Evolutionary conservation across 2,113 vertebrate genomes (phyloP).

Genomic region (Brevimyrus niger): DNA sequence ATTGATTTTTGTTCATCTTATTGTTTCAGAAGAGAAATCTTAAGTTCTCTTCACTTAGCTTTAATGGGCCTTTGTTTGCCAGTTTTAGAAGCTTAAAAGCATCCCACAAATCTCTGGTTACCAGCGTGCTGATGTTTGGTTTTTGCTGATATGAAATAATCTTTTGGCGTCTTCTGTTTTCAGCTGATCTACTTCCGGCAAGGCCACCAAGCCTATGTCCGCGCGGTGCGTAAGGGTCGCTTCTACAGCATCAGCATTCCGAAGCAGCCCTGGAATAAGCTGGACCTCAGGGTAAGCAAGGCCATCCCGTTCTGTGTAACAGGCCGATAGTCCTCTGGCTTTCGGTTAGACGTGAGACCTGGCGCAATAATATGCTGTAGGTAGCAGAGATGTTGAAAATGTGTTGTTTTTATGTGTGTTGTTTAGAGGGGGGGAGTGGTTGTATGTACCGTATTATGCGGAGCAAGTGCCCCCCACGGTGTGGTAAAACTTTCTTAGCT

Average conservation of each 20-base stretch:
- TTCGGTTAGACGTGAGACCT: not conserved
- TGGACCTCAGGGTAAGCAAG: constrained; percentile 85
- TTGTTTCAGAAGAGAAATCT: not conserved
- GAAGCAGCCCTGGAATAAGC: constrained; percentile 97
- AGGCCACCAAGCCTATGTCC: constrained; percentile 95
- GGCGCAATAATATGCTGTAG: not conserved
- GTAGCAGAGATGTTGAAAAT: not conserved
- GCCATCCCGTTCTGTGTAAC: not conserved
- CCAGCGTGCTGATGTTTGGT: no score
- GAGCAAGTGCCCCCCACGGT: not conserved
- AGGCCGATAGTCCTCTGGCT: not conserved
- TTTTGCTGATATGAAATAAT: not conserved
- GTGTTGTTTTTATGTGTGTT: not conserved
- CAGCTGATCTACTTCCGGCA: constrained; percentile 96
- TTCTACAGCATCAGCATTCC: constrained; percentile 89
- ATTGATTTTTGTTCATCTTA: not conserved
- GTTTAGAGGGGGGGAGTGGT: not conserved
- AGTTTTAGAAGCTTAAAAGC: not conserved
- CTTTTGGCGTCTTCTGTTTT: constrained; percentile 24
- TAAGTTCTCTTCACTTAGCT: not conserved
- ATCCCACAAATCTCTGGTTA: not conserved
- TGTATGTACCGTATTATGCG: not conserved
- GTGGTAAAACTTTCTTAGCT: not conserved
- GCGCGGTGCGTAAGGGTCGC: constrained; percentile 87
- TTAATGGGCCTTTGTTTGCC: not conserved